These are phyloP conservation scores for Stylophora pistillata DNA, from an alignment of 64 coral and sea anemone genomes.

Conservation along the genomic window DNA sequence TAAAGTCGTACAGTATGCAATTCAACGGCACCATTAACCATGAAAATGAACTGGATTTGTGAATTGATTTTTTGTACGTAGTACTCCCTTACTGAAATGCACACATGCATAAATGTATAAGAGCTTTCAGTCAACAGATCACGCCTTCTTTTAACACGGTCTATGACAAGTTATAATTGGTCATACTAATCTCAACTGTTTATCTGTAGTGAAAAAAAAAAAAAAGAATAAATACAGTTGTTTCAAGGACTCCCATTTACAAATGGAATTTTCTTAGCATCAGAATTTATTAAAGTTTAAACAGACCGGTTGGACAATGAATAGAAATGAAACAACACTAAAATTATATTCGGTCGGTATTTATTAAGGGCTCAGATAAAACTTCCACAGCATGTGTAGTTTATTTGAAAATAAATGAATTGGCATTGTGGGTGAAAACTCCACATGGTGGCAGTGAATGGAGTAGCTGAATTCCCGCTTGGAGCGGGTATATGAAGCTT, in stretches of 20 bases:
- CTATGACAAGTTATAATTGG: not conserved
- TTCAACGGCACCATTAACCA: too few relatives aligned
- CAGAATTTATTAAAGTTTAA: conserved; percentile 1
- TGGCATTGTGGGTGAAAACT: conserved; percentile 32
- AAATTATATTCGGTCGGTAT: conserved; percentile 1
- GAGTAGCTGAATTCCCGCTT: conserved; percentile 9
- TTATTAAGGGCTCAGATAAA: not conserved
- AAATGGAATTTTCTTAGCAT: not conserved
- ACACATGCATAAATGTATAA: too few relatives aligned
- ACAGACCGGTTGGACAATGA: conserved; percentile 30
- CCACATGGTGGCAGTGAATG: conserved; percentile 20
- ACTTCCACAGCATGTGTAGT: conserved; percentile 19
- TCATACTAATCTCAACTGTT: not conserved
- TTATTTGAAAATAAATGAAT: conserved; percentile 35
- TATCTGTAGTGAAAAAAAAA: not conserved
- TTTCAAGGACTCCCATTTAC: too few relatives aligned
- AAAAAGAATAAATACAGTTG: too few relatives aligned
- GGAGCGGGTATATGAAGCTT: conserved; percentile 8
- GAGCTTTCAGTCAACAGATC: too few relatives aligned
- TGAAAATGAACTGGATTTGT: too few relatives aligned
- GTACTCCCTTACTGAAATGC: too few relatives aligned
- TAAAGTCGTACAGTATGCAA: too few relatives aligned
- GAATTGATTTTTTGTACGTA: too few relatives aligned
- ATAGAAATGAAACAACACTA: conserved; percentile 3
- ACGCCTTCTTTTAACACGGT: too few relatives aligned